Percentiles rank a stretch among this genome's conserved stretches.
These are phyloP conservation scores for Burhinus bistriatus DNA, from an alignment of 2,113 vertebrate genomes.

Conservation along the genomic window DNA sequence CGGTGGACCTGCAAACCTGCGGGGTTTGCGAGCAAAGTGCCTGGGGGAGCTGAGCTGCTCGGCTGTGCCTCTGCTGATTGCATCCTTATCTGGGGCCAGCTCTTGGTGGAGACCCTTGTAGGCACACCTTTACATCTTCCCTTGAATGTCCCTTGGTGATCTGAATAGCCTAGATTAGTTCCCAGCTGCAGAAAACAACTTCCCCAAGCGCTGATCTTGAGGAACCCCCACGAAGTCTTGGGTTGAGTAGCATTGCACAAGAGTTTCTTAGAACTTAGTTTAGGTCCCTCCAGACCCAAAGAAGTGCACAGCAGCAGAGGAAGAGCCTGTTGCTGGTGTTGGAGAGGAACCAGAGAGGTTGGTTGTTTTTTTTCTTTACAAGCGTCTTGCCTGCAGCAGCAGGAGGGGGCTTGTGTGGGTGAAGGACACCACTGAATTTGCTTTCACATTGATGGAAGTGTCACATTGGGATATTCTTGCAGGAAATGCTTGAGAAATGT, in stretches of 20 bases:
- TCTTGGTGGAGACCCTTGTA: background rate
- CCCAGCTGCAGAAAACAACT: background rate
- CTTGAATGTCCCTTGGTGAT: background rate
- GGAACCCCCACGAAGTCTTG: background rate
- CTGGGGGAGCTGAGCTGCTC: background rate
- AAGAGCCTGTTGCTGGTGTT: background rate
- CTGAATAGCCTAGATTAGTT: background rate
- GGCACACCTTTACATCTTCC: background rate
- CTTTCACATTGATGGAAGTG: background rate
- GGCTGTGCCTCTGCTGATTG: background rate
- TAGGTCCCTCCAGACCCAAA: background rate
- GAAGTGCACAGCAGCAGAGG: background rate
- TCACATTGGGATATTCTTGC: background rate
- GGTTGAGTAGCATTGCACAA: background rate
- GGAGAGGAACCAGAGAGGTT: background rate
- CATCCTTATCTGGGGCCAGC: background rate
- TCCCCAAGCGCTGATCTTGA: background rate
- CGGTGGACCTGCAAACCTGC: background rate
- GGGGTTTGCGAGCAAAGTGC: accelerated
- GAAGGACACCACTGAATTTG: background rate
- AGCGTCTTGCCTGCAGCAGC: accelerated
- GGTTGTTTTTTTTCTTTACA: background rate
- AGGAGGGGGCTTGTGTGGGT: background rate
- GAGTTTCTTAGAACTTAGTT: background rate
- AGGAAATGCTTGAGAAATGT: background rate